A percentile compares a stretch with the other conserved stretches of the same genome.
Evolutionary conservation across 1,140 invertebrate species (phyloP).

Genomic region (Calycopis cecrops): DNA sequence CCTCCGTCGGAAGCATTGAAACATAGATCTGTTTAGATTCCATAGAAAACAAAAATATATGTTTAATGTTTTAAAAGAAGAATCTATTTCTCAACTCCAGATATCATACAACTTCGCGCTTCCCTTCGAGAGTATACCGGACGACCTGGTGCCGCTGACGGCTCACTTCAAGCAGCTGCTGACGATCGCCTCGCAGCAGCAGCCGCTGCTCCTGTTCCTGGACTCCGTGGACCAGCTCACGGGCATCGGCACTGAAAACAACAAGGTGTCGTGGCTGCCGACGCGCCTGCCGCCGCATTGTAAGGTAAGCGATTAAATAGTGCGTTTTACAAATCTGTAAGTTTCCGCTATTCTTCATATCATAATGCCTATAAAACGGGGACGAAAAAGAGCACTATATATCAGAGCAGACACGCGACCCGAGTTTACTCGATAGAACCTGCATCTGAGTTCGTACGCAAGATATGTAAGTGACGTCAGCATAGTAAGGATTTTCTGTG

Average conservation of each 20-base stretch:
- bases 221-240: constrained; percentile 97
- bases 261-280: constrained; percentile 97
- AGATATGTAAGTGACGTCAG: too few relatives aligned
- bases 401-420: too few relatives aligned
- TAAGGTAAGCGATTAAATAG: constrained; percentile 79
- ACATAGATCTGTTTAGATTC: too few relatives aligned
- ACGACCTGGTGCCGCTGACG: constrained; percentile 95
- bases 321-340: neutral
- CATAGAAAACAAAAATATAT: too few relatives aligned
- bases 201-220: constrained; percentile 90
- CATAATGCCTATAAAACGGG: too few relatives aligned
- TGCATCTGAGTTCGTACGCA: too few relatives aligned
- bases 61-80: too few relatives aligned
- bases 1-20: too few relatives aligned
- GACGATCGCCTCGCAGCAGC: constrained; percentile 85
- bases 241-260: constrained; percentile 91
- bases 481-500: too few relatives aligned
- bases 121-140: constrained; percentile 94
- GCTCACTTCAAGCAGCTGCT: constrained; percentile 96
- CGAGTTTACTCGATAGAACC: too few relatives aligned
- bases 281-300: constrained; percentile 91
- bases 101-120: constrained; percentile 97
- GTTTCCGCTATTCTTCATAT: neutral
- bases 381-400: neutral
- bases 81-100: constrained; percentile 64